Percentiles rank a stretch among this genome's conserved stretches.
phyloP scores from a whole-genome alignment of 2,888 invertebrate genomes.

The Phanerotoma sp. region DNA sequence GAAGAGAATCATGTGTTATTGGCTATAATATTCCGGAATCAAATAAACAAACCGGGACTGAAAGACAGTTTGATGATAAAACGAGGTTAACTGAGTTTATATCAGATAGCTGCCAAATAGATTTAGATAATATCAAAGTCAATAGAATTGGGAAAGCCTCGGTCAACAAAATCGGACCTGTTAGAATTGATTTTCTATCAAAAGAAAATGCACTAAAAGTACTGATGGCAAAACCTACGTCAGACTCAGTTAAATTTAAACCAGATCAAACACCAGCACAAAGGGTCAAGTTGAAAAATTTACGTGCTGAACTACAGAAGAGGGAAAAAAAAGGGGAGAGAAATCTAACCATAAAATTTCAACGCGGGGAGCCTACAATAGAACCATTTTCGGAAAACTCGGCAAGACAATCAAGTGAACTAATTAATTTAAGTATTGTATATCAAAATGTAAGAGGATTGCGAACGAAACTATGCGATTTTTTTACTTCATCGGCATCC shows the following conservation, averaged over 20 bases:
- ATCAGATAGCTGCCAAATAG: not conserved
- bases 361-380: not conserved
- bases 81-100: not conserved
- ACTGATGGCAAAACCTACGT: not conserved
- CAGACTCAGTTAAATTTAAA: not conserved
- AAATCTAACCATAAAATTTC: not conserved
- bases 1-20: not conserved
- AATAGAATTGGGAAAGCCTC: not conserved
- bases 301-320: not conserved
- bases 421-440: not conserved
- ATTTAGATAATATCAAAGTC: not conserved
- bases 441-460: not conserved
- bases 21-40: not conserved
- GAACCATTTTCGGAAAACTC: not conserved
- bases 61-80: not conserved
- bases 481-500: not conserved
- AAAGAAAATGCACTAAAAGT: not conserved
- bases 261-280: not conserved
- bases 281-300: not conserved
- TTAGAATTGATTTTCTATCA: not conserved
- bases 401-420: not conserved
- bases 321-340: not conserved
- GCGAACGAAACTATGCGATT: no score
- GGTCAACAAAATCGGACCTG: not conserved
- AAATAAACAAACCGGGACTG: not conserved